Percentiles rank a stretch among this genome's conserved stretches.
Evolutionary conservation across 2,888 invertebrate species (phyloP).

Genomic region (Trichacis sp.): DNA sequence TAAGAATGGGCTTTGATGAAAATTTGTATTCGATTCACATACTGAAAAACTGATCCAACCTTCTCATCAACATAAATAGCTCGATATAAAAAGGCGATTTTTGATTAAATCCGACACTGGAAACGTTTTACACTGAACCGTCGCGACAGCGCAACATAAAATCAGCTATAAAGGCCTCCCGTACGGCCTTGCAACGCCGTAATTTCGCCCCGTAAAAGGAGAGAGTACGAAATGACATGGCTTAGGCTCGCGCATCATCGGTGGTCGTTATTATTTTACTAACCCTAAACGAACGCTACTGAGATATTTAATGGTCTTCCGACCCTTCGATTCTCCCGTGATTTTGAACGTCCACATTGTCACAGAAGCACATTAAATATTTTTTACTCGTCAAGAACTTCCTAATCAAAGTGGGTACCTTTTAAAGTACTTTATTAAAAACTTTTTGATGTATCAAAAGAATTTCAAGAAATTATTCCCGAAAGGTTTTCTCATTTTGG

Average conservation of each 20-base stretch:
- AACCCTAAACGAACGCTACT: slow-evolving; percentile 52
- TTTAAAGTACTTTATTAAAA: too few relatives aligned
- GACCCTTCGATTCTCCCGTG: slow-evolving; percentile 23
- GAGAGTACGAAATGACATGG: slow-evolving; percentile 27
- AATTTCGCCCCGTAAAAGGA: slow-evolving; percentile 59
- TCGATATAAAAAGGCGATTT: background rate
- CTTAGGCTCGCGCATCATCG: slow-evolving; percentile 48
- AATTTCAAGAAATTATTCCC: too few relatives aligned
- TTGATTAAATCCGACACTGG: slow-evolving; percentile 7
- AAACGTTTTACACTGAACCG: slow-evolving; percentile 27
- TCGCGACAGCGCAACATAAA: slow-evolving; percentile 44
- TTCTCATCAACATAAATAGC: too few relatives aligned
- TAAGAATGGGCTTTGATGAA: too few relatives aligned
- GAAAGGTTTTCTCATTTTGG: too few relatives aligned
- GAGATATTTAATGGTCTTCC: slow-evolving; percentile 45
- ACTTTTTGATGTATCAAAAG: too few relatives aligned
- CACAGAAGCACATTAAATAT: background rate
- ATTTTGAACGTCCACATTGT: slow-evolving; percentile 23
- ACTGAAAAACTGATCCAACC: slow-evolving; percentile 1
- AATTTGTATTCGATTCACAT: too few relatives aligned
- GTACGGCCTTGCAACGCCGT: slow-evolving; percentile 47
- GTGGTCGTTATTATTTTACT: slow-evolving; percentile 62
- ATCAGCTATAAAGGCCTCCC: slow-evolving; percentile 47
- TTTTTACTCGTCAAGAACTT: background rate
- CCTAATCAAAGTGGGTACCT: too few relatives aligned